phyloP scores from a whole-genome alignment of 1,140 invertebrate species.

The Chironomus tepperi region DNA sequence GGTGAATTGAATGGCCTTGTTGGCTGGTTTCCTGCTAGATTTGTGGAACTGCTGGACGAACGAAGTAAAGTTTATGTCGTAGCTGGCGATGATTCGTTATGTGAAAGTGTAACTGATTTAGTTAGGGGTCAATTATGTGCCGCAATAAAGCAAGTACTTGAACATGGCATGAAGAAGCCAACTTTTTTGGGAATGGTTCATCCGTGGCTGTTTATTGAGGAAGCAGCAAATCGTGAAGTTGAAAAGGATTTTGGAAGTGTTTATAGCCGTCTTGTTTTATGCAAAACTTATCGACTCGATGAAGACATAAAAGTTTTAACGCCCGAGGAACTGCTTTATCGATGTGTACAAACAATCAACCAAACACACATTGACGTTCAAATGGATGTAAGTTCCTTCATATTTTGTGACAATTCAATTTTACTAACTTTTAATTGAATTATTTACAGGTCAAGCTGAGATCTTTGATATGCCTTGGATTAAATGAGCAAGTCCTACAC shows the following conservation, averaged over 20 bases:
- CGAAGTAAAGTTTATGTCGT: constrained; percentile 92
- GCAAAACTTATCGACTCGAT: constrained; percentile 96
- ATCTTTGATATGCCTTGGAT: constrained; percentile 87
- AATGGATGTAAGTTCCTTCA: constrained; percentile 90
- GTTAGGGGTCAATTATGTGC: constrained; percentile 90
- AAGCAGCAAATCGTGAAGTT: constrained; percentile 89
- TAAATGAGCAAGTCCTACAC: constrained; percentile 95
- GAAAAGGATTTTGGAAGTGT: constrained; percentile 98
- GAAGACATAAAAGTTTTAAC: constrained; percentile 98
- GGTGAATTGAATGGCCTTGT: constrained; percentile 95
- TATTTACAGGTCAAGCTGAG: constrained; percentile 57
- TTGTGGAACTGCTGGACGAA: constrained; percentile 94
- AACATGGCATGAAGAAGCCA: constrained; percentile 91
- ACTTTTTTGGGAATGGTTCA: constrained; percentile 83
- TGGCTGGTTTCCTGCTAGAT: constrained; percentile 99
- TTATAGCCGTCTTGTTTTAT: constrained; percentile 91
- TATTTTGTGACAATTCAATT: too few relatives aligned
- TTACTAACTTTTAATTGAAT: neutral
- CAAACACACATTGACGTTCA: constrained; percentile 91
- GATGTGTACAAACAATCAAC: constrained; percentile 94
- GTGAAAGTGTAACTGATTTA: constrained; percentile 91
- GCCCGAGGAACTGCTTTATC: constrained; percentile 92
- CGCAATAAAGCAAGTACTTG: constrained; percentile 86
- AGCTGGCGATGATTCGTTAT: constrained; percentile 95
- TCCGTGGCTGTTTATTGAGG: constrained; percentile 98